Conservation (phyloP, 2,113 vertebrate species). For the Coryphaenoides rupestris region DNA sequence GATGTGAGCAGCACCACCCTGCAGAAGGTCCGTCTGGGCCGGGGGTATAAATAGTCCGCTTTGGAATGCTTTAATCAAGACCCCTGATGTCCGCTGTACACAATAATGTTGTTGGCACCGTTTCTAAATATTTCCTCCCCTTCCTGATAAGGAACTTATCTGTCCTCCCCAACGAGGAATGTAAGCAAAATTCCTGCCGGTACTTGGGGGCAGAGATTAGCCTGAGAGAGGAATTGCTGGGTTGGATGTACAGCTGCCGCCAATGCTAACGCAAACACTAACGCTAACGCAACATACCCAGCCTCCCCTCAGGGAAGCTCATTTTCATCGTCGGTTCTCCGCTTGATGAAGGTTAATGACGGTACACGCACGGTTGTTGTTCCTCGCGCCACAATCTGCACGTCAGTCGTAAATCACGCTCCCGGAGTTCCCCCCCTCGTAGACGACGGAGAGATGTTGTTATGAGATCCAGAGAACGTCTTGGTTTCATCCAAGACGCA, state of each 20-base stretch:
- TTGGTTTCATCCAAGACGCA: no score
- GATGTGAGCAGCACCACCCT: constrained; percentile 11
- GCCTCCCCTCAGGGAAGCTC: neutral
- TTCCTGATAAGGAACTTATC: constrained; percentile 59
- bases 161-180: constrained; percentile 48
- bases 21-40: constrained; percentile 55
- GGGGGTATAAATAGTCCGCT: constrained; percentile 58
- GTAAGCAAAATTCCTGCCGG: constrained; percentile 33
- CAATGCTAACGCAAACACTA: constrained; percentile 8
- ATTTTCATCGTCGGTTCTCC: constrained; percentile 1
- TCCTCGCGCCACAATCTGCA: neutral
- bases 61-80: constrained; percentile 74
- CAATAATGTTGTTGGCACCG: constrained; percentile 59
- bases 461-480: no score
- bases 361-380: neutral
- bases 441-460: neutral
- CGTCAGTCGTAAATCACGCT: neutral
- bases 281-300: no score
- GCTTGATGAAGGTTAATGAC: no score
- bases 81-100: constrained; percentile 53
- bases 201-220: constrained; percentile 18
- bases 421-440: neutral
- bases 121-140: constrained; percentile 45
- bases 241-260: constrained; percentile 30
- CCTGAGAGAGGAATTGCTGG: constrained; percentile 12